phyloP scores from a whole-genome alignment of 2,888 invertebrate genomes.

The Diogma glabrata region DNA sequence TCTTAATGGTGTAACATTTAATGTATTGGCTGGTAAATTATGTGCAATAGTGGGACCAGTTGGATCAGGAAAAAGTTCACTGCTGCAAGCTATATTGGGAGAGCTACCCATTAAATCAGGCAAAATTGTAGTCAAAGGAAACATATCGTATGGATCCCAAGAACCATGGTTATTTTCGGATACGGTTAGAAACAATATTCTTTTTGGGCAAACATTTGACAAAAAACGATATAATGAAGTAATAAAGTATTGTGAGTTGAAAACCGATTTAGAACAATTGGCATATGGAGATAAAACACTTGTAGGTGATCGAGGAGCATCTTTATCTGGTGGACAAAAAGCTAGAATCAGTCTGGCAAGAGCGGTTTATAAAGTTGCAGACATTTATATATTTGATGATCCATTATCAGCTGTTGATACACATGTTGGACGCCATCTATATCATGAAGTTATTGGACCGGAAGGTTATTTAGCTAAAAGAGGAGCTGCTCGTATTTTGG shows the following conservation, averaged over 20 bases:
- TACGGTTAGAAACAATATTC: conserved; percentile 58
- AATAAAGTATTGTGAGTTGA: conserved; percentile 32
- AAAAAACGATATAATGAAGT: conserved; percentile 45
- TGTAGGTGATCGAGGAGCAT: conserved; percentile 60
- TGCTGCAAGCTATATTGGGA: conserved; percentile 44
- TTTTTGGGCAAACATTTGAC: conserved; percentile 55
- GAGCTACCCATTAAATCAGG: conserved; percentile 46
- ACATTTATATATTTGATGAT: conserved; percentile 68
- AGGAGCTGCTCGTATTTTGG: conserved; percentile 49
- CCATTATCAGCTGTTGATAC: conserved; percentile 70
- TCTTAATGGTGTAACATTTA: not conserved
- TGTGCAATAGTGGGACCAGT: conserved; percentile 6
- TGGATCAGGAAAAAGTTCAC: conserved; percentile 27
- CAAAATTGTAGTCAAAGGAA: conserved; percentile 40
- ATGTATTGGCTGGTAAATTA: not conserved
- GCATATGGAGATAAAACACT: conserved; percentile 39
- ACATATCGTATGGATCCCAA: conserved; percentile 50
- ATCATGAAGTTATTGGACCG: conserved; percentile 55
- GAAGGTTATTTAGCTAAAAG: conserved; percentile 42
- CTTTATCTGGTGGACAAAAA: conserved; percentile 22
- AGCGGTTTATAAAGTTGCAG: conserved; percentile 59
- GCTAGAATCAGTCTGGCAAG: conserved; percentile 48
- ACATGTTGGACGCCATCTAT: conserved; percentile 62
- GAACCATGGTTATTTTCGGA: conserved; percentile 57
- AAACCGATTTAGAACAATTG: conserved; percentile 36